Conservation (phyloP, 2,113 vertebrate species). For the Ictidomys tridecemlineatus region DNA sequence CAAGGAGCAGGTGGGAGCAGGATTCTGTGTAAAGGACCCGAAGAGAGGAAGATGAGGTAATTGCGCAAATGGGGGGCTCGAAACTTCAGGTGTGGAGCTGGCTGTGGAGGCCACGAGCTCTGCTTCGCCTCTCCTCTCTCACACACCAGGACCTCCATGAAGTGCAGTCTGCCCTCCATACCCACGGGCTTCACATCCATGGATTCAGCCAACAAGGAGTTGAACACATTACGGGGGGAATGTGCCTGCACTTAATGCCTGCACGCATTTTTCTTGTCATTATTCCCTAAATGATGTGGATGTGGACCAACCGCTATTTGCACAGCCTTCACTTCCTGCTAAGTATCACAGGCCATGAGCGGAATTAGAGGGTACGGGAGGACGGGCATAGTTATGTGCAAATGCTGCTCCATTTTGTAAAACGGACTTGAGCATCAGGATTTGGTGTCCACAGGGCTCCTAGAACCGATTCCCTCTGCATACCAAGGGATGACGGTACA, state of each 20-base stretch:
- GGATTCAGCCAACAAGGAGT: not conserved
- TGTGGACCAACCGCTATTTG: not conserved
- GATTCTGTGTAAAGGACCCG: not conserved
- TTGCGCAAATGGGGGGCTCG: not conserved
- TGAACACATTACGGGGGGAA: not conserved
- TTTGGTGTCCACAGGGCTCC: not conserved
- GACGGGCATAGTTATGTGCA: not conserved
- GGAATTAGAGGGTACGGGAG: not conserved
- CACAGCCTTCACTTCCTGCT: not conserved
- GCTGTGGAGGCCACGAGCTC: not conserved
- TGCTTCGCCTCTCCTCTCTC: not conserved
- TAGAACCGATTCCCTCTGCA: not conserved
- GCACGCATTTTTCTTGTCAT: not conserved
- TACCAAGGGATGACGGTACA: not conserved
- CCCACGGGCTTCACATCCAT: not conserved
- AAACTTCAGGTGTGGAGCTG: fast-evolving
- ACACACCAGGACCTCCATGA: not conserved
- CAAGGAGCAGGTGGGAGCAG: not conserved
- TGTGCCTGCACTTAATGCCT: not conserved
- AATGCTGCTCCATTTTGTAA: not conserved
- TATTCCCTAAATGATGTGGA: not conserved
- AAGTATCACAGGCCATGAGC: not conserved
- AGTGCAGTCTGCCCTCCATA: not conserved
- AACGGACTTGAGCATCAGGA: not conserved
- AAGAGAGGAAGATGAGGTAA: not conserved